These are phyloP conservation scores for Stenurella melanura DNA, from an alignment of 2,888 invertebrate genomes.

Conservation along the genomic window DNA sequence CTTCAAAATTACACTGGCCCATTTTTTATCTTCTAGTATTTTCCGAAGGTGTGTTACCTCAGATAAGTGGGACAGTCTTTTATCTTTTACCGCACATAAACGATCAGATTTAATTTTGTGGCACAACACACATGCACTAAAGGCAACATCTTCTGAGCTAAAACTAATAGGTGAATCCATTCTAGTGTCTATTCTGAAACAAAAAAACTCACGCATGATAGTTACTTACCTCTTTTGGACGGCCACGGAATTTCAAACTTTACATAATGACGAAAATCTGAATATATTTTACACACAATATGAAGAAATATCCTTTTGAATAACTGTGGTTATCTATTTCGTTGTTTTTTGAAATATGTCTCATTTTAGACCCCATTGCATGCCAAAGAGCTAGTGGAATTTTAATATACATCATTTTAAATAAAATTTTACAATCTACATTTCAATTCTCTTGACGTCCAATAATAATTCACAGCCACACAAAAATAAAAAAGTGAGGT, in stretches of 20 bases:
- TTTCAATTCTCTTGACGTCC: too few species aligned
- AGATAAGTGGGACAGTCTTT: not conserved
- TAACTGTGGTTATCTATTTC: not conserved
- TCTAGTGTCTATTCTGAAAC: too few species aligned
- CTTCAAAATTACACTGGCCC: too few species aligned
- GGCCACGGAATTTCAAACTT: not conserved
- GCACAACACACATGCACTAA: not conserved
- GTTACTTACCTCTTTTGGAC: not conserved
- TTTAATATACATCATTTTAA: not conserved
- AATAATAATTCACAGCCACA: too few species aligned
- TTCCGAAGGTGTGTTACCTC: not conserved
- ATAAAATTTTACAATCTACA: too few species aligned
- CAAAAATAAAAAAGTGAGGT: too few species aligned
- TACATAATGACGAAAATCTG: too few species aligned
- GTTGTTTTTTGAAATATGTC: too few species aligned
- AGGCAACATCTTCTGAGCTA: not conserved
- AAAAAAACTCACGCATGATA: not conserved
- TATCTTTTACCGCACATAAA: slow-evolving; percentile 4
- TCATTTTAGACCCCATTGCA: too few species aligned
- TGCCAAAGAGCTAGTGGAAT: too few species aligned
- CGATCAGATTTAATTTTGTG: not conserved
- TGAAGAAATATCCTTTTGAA: not conserved
- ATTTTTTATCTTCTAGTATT: too few species aligned
- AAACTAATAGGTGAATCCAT: too few species aligned
- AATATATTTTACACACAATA: slow-evolving; percentile 3